Conservation (phyloP, 2,888 invertebrate species). For the Heliconius aoede region DNA sequence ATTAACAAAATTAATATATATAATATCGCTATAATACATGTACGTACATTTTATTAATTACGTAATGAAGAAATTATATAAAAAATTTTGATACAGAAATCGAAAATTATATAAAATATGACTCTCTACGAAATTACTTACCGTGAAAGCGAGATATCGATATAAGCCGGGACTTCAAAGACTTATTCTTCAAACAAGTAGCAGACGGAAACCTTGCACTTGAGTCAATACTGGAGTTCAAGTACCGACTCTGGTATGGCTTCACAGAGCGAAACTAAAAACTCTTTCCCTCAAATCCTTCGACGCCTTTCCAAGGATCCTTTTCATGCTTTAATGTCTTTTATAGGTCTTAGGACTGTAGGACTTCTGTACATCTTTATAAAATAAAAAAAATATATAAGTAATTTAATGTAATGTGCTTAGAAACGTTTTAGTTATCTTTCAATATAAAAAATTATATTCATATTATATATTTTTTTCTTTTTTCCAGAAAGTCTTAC, state of each 20-base stretch:
- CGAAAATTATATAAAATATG: background rate
- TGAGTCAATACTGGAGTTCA: slow-evolving; percentile 71
- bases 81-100: background rate
- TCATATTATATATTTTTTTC: too few species aligned
- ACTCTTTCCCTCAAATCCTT: slow-evolving; percentile 38
- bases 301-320: slow-evolving; percentile 35
- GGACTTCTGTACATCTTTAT: background rate
- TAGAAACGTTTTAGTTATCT: background rate
- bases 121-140: slow-evolving; percentile 1
- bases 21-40: background rate
- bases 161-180: slow-evolving; percentile 52
- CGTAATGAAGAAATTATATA: background rate
- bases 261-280: slow-evolving; percentile 55
- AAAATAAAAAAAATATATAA: slow-evolving; percentile 45
- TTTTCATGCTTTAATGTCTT: slow-evolving; percentile 28
- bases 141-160: slow-evolving; percentile 40
- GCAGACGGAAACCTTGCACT: slow-evolving; percentile 67
- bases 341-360: background rate
- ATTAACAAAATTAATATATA: background rate
- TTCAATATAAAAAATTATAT: background rate
- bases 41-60: background rate
- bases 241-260: slow-evolving; percentile 60
- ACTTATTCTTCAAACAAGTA: slow-evolving; percentile 43
- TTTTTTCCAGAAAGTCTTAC: too few species aligned
- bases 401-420: background rate